Percentiles rank a stretch among this genome's conserved stretches.
Conservation (phyloP, 2,888 invertebrate genomes). For the Lithodes maja region DNA sequence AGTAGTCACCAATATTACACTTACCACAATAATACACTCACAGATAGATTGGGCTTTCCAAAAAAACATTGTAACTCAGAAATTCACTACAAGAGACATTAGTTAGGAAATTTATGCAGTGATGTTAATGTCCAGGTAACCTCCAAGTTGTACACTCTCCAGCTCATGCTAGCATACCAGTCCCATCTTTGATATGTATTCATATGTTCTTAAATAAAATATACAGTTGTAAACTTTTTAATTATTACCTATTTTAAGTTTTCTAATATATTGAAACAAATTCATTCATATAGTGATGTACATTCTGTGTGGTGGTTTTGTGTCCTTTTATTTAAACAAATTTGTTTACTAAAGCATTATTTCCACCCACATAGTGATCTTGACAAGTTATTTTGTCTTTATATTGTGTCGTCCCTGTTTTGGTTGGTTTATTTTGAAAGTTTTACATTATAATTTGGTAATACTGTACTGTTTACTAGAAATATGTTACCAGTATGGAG, state of each 20-base stretch:
- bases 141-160: conserved; percentile 63
- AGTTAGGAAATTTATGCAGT: conserved; percentile 3
- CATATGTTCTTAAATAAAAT: conserved; percentile 68
- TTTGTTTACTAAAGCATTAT: too few species aligned
- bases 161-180: conserved; percentile 66
- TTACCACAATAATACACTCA: not conserved
- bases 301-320: too few species aligned
- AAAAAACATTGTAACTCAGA: not conserved
- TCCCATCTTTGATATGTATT: conserved; percentile 68
- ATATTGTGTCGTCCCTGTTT: too few species aligned
- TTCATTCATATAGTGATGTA: too few species aligned
- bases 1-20: not conserved
- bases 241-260: not conserved
- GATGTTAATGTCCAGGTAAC: conserved; percentile 41
- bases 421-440: too few species aligned
- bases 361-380: too few species aligned
- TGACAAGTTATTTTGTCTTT: too few species aligned
- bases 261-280: too few species aligned
- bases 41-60: not conserved
- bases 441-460: too few species aligned
- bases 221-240: conserved; percentile 44
- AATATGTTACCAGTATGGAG: too few species aligned
- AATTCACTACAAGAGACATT: not conserved
- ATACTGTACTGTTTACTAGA: too few species aligned
- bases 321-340: too few species aligned